Percentiles rank a stretch among this genome's conserved stretches.
Evolutionary conservation across 2,797 vertebrate genomes (phyloP).

Genomic region (Erethizon dorsatum): DNA sequence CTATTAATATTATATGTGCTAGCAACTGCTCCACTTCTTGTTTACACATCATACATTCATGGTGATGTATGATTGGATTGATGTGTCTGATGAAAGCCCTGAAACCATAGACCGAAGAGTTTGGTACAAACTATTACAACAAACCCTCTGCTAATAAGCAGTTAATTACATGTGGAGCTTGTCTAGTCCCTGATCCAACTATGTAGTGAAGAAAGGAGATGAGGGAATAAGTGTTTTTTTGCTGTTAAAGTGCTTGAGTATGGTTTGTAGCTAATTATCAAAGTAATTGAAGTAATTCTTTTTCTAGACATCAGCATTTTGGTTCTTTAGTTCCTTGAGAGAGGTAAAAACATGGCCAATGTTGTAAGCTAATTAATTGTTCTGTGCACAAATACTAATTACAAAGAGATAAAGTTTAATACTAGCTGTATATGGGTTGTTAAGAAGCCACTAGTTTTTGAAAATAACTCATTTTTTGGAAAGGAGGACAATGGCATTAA

Average conservation of each 20-base stretch:
- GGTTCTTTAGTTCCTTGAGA: conserved; percentile 70
- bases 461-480: conserved; percentile 24
- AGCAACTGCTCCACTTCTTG: background rate
- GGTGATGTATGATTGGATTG: background rate
- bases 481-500: conserved; percentile 20
- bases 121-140: background rate
- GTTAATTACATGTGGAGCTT: background rate
- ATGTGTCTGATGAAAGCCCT: background rate
- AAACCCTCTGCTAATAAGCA: background rate
- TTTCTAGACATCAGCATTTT: conserved; percentile 66
- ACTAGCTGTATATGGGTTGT: conserved; percentile 46
- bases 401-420: conserved; percentile 83
- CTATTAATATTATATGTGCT: background rate
- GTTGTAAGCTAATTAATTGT: conserved; percentile 80
- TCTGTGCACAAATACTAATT: conserved; percentile 85
- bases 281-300: conserved; percentile 60
- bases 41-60: background rate
- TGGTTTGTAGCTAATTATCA: conserved; percentile 65
- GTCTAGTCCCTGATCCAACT: background rate
- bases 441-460: conserved; percentile 56
- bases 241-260: background rate
- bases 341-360: conserved; percentile 75
- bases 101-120: background rate
- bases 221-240: background rate
- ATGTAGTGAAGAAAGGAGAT: background rate